A percentile compares a stretch with the other conserved stretches of the same genome.
phyloP scores from a whole-genome alignment of 2,888 invertebrate genomes.

The Diarsia rubi region DNA sequence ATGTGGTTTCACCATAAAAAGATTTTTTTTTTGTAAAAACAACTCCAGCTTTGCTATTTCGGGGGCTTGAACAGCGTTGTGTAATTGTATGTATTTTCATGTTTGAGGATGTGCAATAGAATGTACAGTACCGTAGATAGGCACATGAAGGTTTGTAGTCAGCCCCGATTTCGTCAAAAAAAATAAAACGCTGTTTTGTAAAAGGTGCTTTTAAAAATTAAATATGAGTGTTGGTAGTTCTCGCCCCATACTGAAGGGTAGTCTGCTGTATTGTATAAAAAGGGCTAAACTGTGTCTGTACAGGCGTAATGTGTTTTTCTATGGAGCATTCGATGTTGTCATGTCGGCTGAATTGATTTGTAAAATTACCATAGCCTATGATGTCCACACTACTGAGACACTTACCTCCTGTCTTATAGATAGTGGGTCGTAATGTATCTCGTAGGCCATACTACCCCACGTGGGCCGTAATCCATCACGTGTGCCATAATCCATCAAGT shows the following conservation, averaged over 20 bases:
- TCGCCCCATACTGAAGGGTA: slow-evolving; percentile 42
- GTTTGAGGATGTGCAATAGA: background rate
- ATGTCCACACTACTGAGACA: background rate
- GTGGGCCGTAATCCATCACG: background rate
- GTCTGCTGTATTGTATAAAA: slow-evolving; percentile 23
- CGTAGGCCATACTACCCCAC: background rate
- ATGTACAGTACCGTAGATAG: background rate
- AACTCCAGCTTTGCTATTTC: no score
- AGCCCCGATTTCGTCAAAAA: background rate
- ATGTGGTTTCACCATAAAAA: no score
- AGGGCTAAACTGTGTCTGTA: slow-evolving; percentile 34
- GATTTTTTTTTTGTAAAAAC: no score
- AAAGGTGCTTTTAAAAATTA: slow-evolving; percentile 41
- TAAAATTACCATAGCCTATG: slow-evolving; percentile 12
- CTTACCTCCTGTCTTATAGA: background rate
- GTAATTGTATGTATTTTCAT: background rate
- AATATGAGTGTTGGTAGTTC: slow-evolving; percentile 17
- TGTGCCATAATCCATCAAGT: background rate
- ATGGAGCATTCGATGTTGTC: slow-evolving; percentile 21
- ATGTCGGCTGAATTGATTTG: background rate
- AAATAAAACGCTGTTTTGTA: background rate
- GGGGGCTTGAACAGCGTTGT: background rate
- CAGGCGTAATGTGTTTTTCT: slow-evolving; percentile 31
- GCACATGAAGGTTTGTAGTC: background rate
- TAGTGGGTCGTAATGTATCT: background rate